Conservation (phyloP, 2,797 vertebrate species). For the Muraenolepis orangiensis region DNA sequence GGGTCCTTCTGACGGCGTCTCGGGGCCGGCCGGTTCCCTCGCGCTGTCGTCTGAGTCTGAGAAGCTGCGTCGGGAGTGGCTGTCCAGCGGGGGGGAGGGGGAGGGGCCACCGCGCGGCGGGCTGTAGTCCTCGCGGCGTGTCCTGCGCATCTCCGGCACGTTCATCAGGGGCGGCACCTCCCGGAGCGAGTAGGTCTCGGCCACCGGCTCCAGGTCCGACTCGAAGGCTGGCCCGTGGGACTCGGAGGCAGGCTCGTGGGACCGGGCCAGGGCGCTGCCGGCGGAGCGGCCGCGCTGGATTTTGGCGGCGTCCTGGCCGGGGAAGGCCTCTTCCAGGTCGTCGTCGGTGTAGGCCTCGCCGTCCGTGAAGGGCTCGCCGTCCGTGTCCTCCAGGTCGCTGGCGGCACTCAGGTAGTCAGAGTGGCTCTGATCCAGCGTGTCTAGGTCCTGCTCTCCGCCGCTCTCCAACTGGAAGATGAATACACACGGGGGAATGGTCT, state of each 20-base stretch:
- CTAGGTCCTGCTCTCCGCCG: constrained; percentile 73
- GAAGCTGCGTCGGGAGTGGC: constrained; percentile 50
- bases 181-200: constrained; percentile 26
- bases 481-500: not conserved
- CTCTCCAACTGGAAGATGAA: constrained; percentile 74
- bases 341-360: constrained; percentile 80
- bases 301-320: constrained; percentile 41
- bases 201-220: constrained; percentile 28
- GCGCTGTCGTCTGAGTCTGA: constrained; percentile 52
- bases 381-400: constrained; percentile 92
- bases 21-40: constrained; percentile 20
- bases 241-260: constrained; percentile 77
- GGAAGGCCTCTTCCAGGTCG: constrained; percentile 77
- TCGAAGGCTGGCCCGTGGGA: constrained; percentile 80
- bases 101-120: constrained; percentile 16
- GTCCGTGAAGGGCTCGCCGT: constrained; percentile 79
- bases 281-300: constrained; percentile 21
- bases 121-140: constrained; percentile 31
- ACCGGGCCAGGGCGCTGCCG: constrained; percentile 79
- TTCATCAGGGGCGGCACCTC: constrained; percentile 68
- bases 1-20: constrained; percentile 58
- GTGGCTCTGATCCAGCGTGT: constrained; percentile 69
- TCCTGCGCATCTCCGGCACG: constrained; percentile 42
- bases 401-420: constrained; percentile 88
- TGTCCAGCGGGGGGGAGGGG: constrained; percentile 20